These are phyloP conservation scores for Mus caroli DNA, from an alignment of 2,797 vertebrate species.

Conservation along the genomic window DNA sequence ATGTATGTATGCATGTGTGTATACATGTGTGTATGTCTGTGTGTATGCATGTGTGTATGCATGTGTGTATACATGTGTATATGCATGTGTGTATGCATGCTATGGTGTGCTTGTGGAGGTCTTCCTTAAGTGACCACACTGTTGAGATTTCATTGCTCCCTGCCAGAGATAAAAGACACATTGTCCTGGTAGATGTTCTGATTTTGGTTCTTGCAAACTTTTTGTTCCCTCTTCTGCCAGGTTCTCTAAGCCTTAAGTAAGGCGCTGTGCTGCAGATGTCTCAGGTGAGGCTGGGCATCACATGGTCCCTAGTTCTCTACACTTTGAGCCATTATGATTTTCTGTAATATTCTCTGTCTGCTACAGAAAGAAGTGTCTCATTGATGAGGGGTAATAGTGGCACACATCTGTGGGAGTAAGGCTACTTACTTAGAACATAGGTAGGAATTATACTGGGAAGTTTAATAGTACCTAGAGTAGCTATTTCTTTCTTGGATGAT, in stretches of 20 bases:
- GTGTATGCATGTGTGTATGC: background rate
- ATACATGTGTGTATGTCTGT: too few relatives aligned
- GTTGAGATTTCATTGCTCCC: background rate
- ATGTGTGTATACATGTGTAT: too few relatives aligned
- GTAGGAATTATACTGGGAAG: background rate
- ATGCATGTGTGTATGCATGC: background rate
- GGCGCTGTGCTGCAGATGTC: background rate
- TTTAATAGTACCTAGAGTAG: background rate
- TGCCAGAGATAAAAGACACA: background rate
- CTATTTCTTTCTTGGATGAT: background rate
- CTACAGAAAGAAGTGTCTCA: background rate
- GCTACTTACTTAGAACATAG: background rate
- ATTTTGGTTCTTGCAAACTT: background rate
- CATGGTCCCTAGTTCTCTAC: background rate
- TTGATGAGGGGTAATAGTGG: background rate
- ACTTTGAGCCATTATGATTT: background rate
- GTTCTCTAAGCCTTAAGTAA: background rate
- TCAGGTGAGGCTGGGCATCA: background rate
- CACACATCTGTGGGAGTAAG: background rate
- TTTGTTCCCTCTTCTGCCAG: background rate
- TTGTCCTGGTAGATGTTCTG: background rate
- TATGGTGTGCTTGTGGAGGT: background rate
- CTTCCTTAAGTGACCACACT: background rate
- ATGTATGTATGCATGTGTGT: too few relatives aligned
- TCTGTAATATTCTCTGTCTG: background rate